Base-by-base conservation (phyloP, 35 echinoderm and acorn worm species). In the Apostichopus californicus region DNA sequence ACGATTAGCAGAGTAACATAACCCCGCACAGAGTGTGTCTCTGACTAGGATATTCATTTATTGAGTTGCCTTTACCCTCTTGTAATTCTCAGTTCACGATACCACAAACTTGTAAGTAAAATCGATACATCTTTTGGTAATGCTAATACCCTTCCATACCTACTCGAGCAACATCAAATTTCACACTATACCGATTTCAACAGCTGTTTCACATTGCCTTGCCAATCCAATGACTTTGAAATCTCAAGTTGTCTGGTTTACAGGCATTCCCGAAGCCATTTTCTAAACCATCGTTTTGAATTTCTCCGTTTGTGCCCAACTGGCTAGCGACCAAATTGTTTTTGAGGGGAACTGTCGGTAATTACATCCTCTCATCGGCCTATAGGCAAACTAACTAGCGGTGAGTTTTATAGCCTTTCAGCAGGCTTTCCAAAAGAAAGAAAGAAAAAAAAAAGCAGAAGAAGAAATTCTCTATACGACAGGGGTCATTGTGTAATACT, bases 301-400 rank as follows among this genome's bases (percentile, higher is more conserved):
- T 85, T 83, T 85, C 81, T 85, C 55, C 81, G 55, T 85, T 85
- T 58, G 55, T 85, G 81, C 54, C 55, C 81, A 85, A 85, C 81
- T 85, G 57, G 55, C 54, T 59, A 85, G 81, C 81, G 55, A 85
- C 81, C 81, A 85, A 85, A 85, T 85, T 85, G 81, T 85, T 85
- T 56, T 85, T 85, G 81, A 85, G 81, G 81, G 81, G 81, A 85
- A 59, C 81, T 85, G 81, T 85, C 81, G 57, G 81, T 85, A 85
- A 85, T 85, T 85, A 85, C 81, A 85, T 85, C 81, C 81, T 55
- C 81, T 59, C 54, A 59, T 85, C 81, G 57, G 57, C 81, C 81
- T 58, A 18, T 59, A 59, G 81, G 81, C 81, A 59, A 22, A 57
- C 18, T 58, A 85, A n/a, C 5, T 58, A 52, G 13, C 20, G 11